Base-by-base conservation (phyloP, 1,140 invertebrate genomes). In the Aricia agestis region DNA sequence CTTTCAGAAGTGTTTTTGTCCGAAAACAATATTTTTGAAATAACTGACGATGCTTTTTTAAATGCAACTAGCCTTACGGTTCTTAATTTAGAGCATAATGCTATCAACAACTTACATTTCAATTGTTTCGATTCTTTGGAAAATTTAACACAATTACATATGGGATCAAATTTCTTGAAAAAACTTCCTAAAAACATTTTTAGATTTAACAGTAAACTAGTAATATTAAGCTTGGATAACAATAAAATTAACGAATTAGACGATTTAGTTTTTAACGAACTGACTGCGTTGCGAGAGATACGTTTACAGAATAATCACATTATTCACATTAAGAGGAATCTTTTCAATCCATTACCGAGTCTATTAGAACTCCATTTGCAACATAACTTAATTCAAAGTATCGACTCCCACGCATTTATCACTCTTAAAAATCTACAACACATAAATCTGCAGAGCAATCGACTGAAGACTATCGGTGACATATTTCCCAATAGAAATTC, bases 11-110 rank as follows among this genome's bases (percentile, higher is more conserved):
- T 98, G 19, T 97, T 97, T 84, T 90, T 98, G n/a, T 95, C 96
- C 0, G 96, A 98, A 84, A 98, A 98, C 82, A 98, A 98, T 84
- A 96, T 98, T 66, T 86, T 97, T 1, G 96, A 97, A 86, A 93
- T 98, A 74, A 94, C 95, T 0, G 93, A 94, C 5, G 95, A 97
- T 73, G 95, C 96, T 11, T 98, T 98, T 84, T 92, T 93, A 4
- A 96, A 96, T 72, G 96, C 96, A 6, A 84, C 93, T 0, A 94
- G 94, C 67, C 91, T 98, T 17, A 94, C 95, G 1, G 96, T 98
- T 18, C 94, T 98, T 52, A 97, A 98, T 87, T 90, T 98, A 63
- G 96, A 98, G 82, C 95, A 97, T 74, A 98, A 98, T 86, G 96
- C 97, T 6, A 96, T 98, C 45, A 92, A 95, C 52, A 92, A 94